phyloP scores from a whole-genome alignment of 2,113 vertebrate genomes.

The Oncorhynchus clarkii region DNA sequence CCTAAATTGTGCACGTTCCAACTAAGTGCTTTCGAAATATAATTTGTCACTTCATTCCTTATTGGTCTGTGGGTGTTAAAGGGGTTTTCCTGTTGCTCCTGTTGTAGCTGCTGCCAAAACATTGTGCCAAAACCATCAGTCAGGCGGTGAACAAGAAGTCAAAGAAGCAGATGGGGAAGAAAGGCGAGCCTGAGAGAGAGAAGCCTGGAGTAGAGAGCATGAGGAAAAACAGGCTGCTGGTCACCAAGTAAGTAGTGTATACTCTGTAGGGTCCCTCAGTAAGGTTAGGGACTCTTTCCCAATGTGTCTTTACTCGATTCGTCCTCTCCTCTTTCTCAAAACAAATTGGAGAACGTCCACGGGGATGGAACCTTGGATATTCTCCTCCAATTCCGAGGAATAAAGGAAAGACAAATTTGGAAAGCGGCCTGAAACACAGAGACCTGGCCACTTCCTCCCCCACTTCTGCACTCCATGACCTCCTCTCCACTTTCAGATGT shows the following conservation, averaged over 20 bases:
- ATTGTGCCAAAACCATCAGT: constrained; percentile 99
- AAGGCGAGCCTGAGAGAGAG: constrained; percentile 96
- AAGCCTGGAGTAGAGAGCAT: constrained; percentile 99
- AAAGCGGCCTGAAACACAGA: too few species aligned
- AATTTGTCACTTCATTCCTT: constrained; percentile 1
- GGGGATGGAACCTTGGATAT: too few species aligned
- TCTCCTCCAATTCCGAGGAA: too few species aligned
- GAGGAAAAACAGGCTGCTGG: constrained; percentile 97
- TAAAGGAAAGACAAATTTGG: too few species aligned
- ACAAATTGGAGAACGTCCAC: too few species aligned
- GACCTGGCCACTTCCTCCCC: too few species aligned
- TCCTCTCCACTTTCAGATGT: too few species aligned
- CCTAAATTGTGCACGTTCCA: background rate
- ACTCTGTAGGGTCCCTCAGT: too few species aligned
- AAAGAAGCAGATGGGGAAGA: constrained; percentile 97
- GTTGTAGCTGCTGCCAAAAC: constrained; percentile 92
- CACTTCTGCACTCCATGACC: too few species aligned
- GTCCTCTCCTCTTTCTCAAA: too few species aligned
- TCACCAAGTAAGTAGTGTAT: constrained; percentile 87
- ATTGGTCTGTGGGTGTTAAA: background rate
- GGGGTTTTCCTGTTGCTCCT: background rate
- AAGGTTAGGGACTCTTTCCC: too few species aligned
- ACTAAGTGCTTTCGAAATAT: background rate
- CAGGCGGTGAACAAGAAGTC: constrained; percentile 98
- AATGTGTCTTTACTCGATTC: too few species aligned